Conservation (phyloP, 2,113 vertebrate genomes). For the Colaptes auratus region DNA sequence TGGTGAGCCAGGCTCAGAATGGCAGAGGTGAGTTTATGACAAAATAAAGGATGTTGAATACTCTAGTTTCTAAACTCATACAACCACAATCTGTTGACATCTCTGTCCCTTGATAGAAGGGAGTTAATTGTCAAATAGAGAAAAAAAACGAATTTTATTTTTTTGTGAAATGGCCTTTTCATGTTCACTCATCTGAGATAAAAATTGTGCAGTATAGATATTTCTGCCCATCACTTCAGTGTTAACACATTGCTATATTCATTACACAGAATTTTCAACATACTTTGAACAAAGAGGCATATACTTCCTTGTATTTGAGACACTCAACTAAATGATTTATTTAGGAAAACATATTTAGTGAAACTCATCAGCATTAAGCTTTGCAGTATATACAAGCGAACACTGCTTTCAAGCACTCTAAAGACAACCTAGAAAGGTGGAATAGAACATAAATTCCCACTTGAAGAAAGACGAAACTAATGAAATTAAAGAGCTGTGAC, state of each 20-base stretch:
- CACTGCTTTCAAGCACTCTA: neutral
- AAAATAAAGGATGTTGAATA: neutral
- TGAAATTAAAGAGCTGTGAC: neutral
- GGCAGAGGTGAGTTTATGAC: neutral
- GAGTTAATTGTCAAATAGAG: neutral
- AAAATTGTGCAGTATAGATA: neutral
- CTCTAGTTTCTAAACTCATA: neutral
- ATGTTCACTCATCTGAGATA: neutral
- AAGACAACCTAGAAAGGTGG: neutral
- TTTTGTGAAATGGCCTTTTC: neutral
- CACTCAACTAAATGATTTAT: neutral
- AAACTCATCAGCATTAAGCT: neutral
- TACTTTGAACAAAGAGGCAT: neutral
- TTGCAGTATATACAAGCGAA: neutral
- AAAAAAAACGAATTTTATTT: neutral
- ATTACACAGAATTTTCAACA: neutral
- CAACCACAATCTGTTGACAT: neutral
- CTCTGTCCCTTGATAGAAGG: neutral
- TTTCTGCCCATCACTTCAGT: neutral
- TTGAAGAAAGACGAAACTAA: neutral
- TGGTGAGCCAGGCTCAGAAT: neutral
- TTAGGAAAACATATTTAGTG: neutral
- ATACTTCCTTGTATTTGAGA: neutral
- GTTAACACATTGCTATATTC: neutral
- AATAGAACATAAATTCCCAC: neutral